Evolutionary conservation across 2,113 vertebrate genomes (phyloP), one percentile per base, ranked within the genome.

Genomic region (Seriola dumerili): DNA sequence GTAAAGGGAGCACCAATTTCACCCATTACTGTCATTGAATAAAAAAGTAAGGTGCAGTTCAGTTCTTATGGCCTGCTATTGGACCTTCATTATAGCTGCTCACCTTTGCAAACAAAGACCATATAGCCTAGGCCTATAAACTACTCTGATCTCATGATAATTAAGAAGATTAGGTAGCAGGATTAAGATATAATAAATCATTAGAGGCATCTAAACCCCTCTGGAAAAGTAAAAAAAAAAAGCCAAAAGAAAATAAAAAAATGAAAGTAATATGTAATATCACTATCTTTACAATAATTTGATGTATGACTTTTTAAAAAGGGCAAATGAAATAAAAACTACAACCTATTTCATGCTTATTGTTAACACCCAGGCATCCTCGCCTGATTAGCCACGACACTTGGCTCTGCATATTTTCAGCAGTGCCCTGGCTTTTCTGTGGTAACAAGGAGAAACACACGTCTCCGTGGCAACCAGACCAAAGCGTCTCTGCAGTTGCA

Each of bases 401-500:
- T 38, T 72, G 13, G 34, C 29, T 48, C 23, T 55, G 68, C n/a
- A 38, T 29, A 1, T 67, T 58, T 63, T 52, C 64, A 61, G 38
- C 73, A 54, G 59, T 7, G 44, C 7, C 48, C 16, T 40, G 48
- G 9, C 14, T 84, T 92, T 78, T 58, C 84, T 55, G 86, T 87
- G 79, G 87, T 17, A 83, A 92, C 88, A 55, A 8, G 40, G n/a
- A 72, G 42, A 80, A 80, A 70, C 16, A 50, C 59, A 50, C 57
- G 83, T 87, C 72, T 59, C 85, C 74, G 13, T 66, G 61, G 93
- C 91, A 92, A 94, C 91, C 55, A 38, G 58, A 40, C 58, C 63
- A 71, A 71, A 75, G 94, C 91, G 93, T 94, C 89, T 73, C 46
- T 34, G 52, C 67, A n/a, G 84, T 85, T 85, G 87, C 88, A 8